phyloP scores from a whole-genome alignment of 2,888 invertebrate species.

The Harmothoe impar region DNA sequence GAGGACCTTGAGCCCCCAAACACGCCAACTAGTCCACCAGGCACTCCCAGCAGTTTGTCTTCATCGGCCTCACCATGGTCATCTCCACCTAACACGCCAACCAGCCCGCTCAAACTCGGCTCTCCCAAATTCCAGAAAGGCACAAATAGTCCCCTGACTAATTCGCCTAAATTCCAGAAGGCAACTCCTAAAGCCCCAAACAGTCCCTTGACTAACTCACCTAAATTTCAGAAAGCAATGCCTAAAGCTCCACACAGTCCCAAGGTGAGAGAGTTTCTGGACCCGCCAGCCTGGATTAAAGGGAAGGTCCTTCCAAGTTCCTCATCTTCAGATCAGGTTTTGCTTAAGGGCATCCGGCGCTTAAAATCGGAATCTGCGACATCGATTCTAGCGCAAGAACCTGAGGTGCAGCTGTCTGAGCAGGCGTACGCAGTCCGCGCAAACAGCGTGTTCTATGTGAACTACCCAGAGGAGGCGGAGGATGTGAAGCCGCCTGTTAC shows the following conservation, averaged over 20 bases:
- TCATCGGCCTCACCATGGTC: neutral
- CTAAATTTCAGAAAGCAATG: neutral
- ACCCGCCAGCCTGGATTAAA: neutral
- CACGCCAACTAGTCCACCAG: slow-evolving; percentile 22
- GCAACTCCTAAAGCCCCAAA: neutral
- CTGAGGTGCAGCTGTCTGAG: neutral
- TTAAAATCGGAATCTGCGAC: neutral
- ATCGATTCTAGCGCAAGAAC: neutral
- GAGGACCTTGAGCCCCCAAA: slow-evolving; percentile 4
- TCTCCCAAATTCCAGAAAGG: slow-evolving; percentile 28
- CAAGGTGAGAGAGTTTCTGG: slow-evolving; percentile 3
- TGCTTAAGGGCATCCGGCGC: neutral
- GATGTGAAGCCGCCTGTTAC: neutral
- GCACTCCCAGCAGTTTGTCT: neutral
- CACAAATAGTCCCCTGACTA: neutral
- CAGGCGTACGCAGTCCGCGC: neutral
- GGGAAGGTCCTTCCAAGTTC: neutral
- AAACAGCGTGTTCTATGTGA: neutral
- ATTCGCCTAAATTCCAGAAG: neutral
- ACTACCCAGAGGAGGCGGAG: neutral
- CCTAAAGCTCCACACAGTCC: slow-evolving; percentile 12
- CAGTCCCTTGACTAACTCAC: neutral
- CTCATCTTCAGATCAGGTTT: neutral
- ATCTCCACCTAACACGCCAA: slow-evolving; percentile 48
- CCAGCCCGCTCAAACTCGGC: neutral